Percentiles rank a stretch among this genome's conserved stretches.
Conservation (phyloP, 2,113 vertebrate species). For the Indicator indicator region DNA sequence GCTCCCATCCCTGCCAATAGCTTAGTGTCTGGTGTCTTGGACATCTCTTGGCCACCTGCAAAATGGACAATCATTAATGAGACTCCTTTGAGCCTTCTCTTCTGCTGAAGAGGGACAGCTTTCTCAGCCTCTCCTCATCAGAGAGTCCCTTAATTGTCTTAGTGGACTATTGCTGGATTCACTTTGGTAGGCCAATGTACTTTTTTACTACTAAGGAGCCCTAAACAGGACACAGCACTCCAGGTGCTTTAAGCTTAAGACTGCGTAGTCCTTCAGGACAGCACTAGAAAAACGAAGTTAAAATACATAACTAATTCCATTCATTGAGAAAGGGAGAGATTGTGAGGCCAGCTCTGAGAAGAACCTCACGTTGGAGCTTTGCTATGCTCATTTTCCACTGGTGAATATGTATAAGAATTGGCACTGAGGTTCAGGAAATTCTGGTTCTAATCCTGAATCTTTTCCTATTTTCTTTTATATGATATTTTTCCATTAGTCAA, state of each 20-base stretch:
- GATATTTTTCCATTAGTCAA: slow-evolving; percentile 52
- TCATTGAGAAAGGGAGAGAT: not conserved
- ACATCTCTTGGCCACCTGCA: not conserved
- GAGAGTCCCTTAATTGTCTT: not conserved
- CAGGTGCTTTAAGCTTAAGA: not conserved
- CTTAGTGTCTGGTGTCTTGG: not conserved
- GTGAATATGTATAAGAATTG: slow-evolving; percentile 1
- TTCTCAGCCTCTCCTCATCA: not conserved
- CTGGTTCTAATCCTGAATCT: slow-evolving; percentile 27
- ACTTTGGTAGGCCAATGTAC: not conserved
- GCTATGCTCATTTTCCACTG: not conserved
- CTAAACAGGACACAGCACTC: not conserved
- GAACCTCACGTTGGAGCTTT: not conserved
- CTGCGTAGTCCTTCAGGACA: not conserved
- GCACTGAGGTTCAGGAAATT: not conserved
- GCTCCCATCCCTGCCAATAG: not conserved
- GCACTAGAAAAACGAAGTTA: not conserved
- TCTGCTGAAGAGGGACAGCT: not conserved
- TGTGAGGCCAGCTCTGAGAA: not conserved
- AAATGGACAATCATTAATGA: not conserved
- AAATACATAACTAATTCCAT: not conserved
- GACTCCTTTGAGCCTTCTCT: accelerated
- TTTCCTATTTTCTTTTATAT: slow-evolving; percentile 24
- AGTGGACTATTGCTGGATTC: not conserved
- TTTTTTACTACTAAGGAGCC: not conserved